Evolutionary conservation across 1,140 invertebrate species (phyloP), one percentile per base, ranked within the genome.

Genomic region (Drosophila teissieri): DNA sequence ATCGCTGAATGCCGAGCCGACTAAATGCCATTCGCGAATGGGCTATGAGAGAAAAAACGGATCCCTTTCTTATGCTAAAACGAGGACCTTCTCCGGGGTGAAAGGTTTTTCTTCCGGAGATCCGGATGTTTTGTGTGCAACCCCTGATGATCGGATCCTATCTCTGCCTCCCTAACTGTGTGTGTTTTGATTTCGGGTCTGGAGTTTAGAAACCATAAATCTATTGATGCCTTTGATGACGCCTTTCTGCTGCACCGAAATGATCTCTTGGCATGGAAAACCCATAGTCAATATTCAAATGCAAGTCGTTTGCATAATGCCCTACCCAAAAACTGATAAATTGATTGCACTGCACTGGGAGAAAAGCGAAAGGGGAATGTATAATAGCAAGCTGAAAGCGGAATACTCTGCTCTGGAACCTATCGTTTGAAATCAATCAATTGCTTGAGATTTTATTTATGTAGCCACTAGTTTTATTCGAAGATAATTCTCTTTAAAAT

Each of bases 121-220:
- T 70, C 53, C 48, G 36, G 60, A 55, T 73, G 68, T 49, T 53
- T 64, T 74, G 60, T 48, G 52, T 65, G 52, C 83, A 75, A 88
- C 84, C 84, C 73, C 84, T 77, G 42, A 58, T 36, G 48, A 45
- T 42, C 61, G 36, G 24, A 12, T 48, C 49, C 67, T 48, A 70
- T 70, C 60, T 68, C n/a, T 36, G 54, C 44, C 39, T 49, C 46
- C 46, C 45, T 40, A 5, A n/a, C 22, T 27, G 22, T 84, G 70
- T 84, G 82, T 88, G 84, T 89, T 88, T 88, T 89, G 84, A 89
- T 89, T 89, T 80, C 73, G 61, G 64, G 73, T 70, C 73, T 77
- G 46, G 73, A 88, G 80, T 88, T 88, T 88, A 84, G 84, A 89
- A 89, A 89, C 84, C 80, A 84, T 89, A 89, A 89, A 89, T 89